Evolutionary conservation across 2,888 invertebrate species (phyloP), one percentile per base, ranked within the genome.

Genomic region (Callinectes sapidus): DNA sequence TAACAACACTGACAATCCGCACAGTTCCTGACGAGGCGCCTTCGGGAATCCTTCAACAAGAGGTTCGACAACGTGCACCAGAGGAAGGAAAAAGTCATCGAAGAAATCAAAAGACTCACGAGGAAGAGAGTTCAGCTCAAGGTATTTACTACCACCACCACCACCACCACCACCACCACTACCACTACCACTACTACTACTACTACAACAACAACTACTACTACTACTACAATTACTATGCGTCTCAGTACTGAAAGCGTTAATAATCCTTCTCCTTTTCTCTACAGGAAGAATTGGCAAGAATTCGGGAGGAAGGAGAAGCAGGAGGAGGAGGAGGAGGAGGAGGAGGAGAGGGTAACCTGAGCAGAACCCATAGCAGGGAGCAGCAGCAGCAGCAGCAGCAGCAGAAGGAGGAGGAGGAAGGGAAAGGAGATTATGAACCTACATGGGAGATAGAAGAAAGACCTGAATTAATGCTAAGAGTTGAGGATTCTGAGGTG

Each of bases 81-180:
- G 48, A 90, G 66, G 61, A 93, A 93, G 54, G 92, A 55, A 35
- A 39, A 87, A 48, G 92, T 93, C 10, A 93, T 93, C 42, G 91
- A 93, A 48, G 92, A 93, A 39, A 91, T 93, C 1, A 88, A 89
- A 54, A 91, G 92, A 66, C 91, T 93, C 66, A 91, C 91, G 13
- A 35, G 89, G 14, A 93, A 90, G 61, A 35, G 87, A n/a, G n/a
- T 32, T n/a, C 92, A 91, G 32, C 89, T 93, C 13, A 93, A 93
- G 91, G 92, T 61, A 61, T 23, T 48, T 48, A 10, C 48, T 48
- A 10, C 10, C 10, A 48, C 48, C 10, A 48, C 48, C 10, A 48
- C 48, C 10, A 48, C 48, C 10, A 48, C 48, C 10, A 48, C 48
- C 10, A 48, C 48, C 10, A 48, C 48, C 10, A 48, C 6, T 48